Percentiles rank a stretch among this genome's conserved stretches.
Conservation (phyloP, 2,797 vertebrate genomes). For the Gallinago stenura region DNA sequence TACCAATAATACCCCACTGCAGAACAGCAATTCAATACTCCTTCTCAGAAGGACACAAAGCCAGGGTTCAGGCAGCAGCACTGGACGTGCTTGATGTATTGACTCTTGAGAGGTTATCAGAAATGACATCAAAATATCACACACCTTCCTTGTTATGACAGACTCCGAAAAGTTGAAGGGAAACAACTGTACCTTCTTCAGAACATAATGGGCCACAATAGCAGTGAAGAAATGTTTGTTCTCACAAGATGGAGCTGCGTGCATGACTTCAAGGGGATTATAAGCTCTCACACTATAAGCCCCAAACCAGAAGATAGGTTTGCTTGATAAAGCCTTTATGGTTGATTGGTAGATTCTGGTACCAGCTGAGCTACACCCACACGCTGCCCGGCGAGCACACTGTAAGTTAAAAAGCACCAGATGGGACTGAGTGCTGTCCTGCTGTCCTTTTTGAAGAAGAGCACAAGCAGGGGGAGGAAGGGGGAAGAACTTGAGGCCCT, state of each 20-base stretch:
- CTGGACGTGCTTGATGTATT: neutral
- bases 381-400: neutral
- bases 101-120: neutral
- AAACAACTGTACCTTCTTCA: neutral
- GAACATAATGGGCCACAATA: neutral
- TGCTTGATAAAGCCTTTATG: neutral
- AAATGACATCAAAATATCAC: neutral
- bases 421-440: neutral
- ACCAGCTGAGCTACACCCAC: neutral
- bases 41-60: neutral
- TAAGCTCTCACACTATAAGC: neutral
- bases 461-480: too few relatives aligned
- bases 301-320: neutral
- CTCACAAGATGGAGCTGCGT: neutral
- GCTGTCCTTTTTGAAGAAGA: neutral
- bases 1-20: neutral
- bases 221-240: neutral
- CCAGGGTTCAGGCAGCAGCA: neutral
- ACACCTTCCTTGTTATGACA: neutral
- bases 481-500: neutral
- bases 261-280: neutral
- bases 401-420: neutral
- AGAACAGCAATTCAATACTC: neutral
- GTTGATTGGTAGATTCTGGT: neutral
- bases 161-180: neutral